Conservation (phyloP, 1,140 invertebrate species). For the Tetragonula clypearis region DNA sequence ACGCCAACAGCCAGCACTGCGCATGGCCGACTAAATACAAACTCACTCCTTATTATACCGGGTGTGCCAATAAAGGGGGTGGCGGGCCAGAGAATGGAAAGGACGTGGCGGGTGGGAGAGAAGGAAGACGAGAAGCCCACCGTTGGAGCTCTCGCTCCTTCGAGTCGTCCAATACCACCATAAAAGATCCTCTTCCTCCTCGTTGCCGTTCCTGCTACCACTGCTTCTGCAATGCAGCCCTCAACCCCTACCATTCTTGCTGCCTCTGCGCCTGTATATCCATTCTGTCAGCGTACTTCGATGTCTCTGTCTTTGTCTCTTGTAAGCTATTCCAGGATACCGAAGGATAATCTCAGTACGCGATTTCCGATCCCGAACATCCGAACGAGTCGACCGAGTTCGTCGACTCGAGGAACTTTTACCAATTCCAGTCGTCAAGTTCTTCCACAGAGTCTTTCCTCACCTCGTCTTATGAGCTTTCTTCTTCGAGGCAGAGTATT, state of each 20-base stretch:
- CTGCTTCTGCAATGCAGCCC: conserved; percentile 51
- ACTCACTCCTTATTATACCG: conserved; percentile 79
- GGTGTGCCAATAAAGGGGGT: conserved; percentile 77
- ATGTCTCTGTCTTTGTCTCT: conserved; percentile 30
- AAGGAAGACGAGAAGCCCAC: conserved; percentile 48
- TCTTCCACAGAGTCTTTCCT: not conserved
- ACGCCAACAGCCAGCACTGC: conserved; percentile 78
- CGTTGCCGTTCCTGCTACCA: conserved; percentile 46
- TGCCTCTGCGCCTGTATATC: conserved; percentile 8
- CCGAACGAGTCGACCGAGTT: conserved; percentile 47
- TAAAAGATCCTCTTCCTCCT: conserved; percentile 61
- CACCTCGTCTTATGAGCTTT: not conserved
- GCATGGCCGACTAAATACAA: conserved; percentile 80
- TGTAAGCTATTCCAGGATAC: conserved; percentile 52
- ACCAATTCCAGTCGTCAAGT: not conserved
- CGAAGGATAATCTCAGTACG: conserved; percentile 62
- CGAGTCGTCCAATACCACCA: conserved; percentile 51
- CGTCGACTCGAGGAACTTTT: not conserved
- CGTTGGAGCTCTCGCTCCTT: conserved; percentile 52
- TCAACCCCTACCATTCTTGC: not conserved
- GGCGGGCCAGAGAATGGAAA: conserved; percentile 41
- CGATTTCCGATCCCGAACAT: conserved; percentile 58
- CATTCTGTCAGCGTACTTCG: conserved; percentile 26
- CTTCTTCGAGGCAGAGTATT: not conserved
- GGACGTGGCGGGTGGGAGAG: conserved; percentile 9